Evolutionary conservation across 2,888 invertebrate species (phyloP).

Genomic region (Eueremaeus valkanovi): DNA sequence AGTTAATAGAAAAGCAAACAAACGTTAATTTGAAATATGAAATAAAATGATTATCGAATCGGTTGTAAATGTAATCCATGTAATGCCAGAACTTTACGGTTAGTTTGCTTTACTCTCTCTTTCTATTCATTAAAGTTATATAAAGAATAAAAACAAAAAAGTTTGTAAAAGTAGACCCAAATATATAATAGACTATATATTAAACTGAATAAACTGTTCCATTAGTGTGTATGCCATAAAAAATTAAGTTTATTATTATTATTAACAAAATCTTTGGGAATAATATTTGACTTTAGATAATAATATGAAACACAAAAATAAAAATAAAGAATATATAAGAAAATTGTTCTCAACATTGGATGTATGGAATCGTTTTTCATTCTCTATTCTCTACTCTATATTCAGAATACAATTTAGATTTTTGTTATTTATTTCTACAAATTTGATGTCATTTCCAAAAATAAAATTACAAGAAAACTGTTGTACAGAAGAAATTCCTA

Average conservation of each 20-base stretch:
- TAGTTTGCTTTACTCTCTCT: not conserved
- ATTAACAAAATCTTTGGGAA: not conserved
- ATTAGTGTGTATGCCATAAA: not conserved
- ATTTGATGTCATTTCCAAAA: constrained; percentile 7
- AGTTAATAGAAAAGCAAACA: not conserved
- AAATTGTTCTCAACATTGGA: not conserved
- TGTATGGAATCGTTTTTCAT: not conserved
- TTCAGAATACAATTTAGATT: constrained; percentile 2
- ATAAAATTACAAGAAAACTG: not conserved
- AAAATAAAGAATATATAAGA: constrained; percentile 8
- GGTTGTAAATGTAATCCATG: not conserved
- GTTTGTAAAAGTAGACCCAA: not conserved
- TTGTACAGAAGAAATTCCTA: not conserved
- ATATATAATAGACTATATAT: not conserved
- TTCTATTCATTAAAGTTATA: not conserved
- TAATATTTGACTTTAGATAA: constrained; percentile 4
- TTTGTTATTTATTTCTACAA: constrained; percentile 24
- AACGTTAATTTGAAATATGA: not conserved
- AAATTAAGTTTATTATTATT: not conserved
- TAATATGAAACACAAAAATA: too few species aligned
- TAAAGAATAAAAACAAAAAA: not conserved
- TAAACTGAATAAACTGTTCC: constrained; percentile 2
- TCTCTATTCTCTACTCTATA: not conserved
- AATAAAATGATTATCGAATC: too few species aligned
- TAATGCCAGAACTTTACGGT: not conserved